Conservation (phyloP, 2,113 vertebrate genomes). For the Nyctereutes procyonoides region DNA sequence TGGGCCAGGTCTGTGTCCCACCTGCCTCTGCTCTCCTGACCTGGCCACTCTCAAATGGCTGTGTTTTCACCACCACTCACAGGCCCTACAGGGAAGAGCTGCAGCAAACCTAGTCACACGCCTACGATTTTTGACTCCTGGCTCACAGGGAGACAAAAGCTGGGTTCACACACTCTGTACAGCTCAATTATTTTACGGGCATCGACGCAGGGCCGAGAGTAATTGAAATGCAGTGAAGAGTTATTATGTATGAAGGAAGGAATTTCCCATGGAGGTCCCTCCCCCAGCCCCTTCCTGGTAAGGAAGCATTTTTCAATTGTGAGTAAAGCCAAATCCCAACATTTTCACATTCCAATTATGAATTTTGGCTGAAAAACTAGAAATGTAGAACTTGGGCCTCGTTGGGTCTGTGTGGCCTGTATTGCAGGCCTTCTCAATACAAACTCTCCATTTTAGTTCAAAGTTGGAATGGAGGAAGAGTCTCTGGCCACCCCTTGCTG, state of each 20-base stretch:
- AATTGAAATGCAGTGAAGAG: slow-evolving; percentile 83
- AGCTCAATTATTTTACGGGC: slow-evolving; percentile 72
- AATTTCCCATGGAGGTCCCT: slow-evolving; percentile 80
- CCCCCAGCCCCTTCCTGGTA: slow-evolving; percentile 44
- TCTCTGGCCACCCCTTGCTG: too few species aligned
- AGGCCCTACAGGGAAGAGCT: slow-evolving; percentile 61
- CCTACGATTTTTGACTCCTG: slow-evolving; percentile 77
- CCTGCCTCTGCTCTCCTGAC: slow-evolving; percentile 31
- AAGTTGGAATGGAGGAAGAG: background rate
- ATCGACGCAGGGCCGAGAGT: slow-evolving; percentile 67
- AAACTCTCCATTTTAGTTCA: background rate
- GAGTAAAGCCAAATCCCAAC: slow-evolving; percentile 61
- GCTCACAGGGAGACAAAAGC: slow-evolving; percentile 72
- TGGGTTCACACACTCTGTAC: slow-evolving; percentile 71
- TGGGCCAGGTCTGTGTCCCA: background rate
- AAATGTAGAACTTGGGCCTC: background rate
- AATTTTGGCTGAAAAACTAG: background rate
- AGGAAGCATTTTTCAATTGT: slow-evolving; percentile 78
- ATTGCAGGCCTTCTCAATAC: background rate
- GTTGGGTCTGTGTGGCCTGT: background rate
- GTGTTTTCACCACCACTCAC: slow-evolving; percentile 38
- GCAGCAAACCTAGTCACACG: slow-evolving; percentile 54
- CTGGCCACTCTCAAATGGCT: slow-evolving; percentile 34
- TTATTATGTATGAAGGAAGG: slow-evolving; percentile 81
- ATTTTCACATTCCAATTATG: slow-evolving; percentile 63